phyloP scores from a whole-genome alignment of 2,888 invertebrate species.

The Cheilosia urbana region DNA sequence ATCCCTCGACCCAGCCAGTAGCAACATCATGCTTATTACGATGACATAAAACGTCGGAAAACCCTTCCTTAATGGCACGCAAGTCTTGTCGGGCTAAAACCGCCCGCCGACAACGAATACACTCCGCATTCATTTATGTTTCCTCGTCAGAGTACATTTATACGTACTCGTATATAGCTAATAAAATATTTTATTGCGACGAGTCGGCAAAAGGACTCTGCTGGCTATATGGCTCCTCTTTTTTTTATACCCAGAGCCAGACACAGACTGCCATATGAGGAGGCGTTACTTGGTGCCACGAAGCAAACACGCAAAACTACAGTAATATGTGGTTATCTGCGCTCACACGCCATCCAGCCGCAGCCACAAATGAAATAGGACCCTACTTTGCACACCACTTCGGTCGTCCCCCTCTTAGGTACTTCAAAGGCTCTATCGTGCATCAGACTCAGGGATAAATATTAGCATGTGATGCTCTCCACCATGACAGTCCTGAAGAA shows the following conservation, averaged over 20 bases:
- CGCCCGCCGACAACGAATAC: not conserved
- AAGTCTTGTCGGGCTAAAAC: slow-evolving; percentile 24
- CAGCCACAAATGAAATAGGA: slow-evolving; percentile 39
- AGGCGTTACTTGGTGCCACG: slow-evolving; percentile 38
- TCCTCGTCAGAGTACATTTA: slow-evolving; percentile 19
- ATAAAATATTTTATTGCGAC: slow-evolving; percentile 60
- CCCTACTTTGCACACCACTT: not conserved
- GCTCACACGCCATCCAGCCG: slow-evolving; percentile 23
- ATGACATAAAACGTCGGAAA: slow-evolving; percentile 61
- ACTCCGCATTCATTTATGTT: slow-evolving; percentile 39
- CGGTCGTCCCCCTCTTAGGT: not conserved
- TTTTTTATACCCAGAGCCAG: not conserved
- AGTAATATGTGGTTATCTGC: slow-evolving; percentile 59
- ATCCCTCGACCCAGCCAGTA: slow-evolving; percentile 30
- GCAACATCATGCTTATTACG: slow-evolving; percentile 55
- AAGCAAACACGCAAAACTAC: slow-evolving; percentile 57
- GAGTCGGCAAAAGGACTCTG: slow-evolving; percentile 27
- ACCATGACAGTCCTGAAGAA: slow-evolving; percentile 6
- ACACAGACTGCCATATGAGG: not conserved
- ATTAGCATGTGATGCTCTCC: slow-evolving; percentile 38
- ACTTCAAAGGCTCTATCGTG: slow-evolving; percentile 32
- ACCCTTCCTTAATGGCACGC: slow-evolving; percentile 47
- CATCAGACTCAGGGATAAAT: slow-evolving; percentile 44
- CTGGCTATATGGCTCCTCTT: not conserved
- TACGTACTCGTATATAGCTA: slow-evolving; percentile 7